A percentile compares a stretch with the other conserved stretches of the same genome.
phyloP scores from a whole-genome alignment of 2,113 vertebrate species.

The chimpanzee (Pan troglodytes) region NHGRI_mPanTro3-v2.1_pri NC_072403.2:82164501-82165000 shows the following conservation, averaged over 20 bases:
- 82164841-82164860: constrained; percentile 13
- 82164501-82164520: constrained; percentile 66
- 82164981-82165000: neutral
- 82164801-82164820: constrained; percentile 40
- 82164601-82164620: constrained; percentile 65
- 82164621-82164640: constrained; percentile 64
- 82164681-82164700: constrained; percentile 19
- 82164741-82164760: constrained; percentile 58
- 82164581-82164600: constrained; percentile 69
- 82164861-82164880: constrained; percentile 18
- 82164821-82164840: constrained; percentile 2
- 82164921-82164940: constrained; percentile 13
- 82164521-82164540: constrained; percentile 58
- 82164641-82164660: constrained; percentile 67
- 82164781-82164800: neutral
- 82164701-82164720: constrained; percentile 60
- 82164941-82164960: neutral
- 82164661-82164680: constrained; percentile 33
- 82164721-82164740: constrained; percentile 69
- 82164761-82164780: constrained; percentile 45
- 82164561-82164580: constrained; percentile 75
- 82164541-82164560: constrained; percentile 83
- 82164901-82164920: constrained; percentile 16
- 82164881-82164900: neutral
- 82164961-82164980: constrained; percentile 41